Evolutionary conservation across 1,140 invertebrate species (phyloP).

Genomic region (Alviniconcha marisindica): DNA sequence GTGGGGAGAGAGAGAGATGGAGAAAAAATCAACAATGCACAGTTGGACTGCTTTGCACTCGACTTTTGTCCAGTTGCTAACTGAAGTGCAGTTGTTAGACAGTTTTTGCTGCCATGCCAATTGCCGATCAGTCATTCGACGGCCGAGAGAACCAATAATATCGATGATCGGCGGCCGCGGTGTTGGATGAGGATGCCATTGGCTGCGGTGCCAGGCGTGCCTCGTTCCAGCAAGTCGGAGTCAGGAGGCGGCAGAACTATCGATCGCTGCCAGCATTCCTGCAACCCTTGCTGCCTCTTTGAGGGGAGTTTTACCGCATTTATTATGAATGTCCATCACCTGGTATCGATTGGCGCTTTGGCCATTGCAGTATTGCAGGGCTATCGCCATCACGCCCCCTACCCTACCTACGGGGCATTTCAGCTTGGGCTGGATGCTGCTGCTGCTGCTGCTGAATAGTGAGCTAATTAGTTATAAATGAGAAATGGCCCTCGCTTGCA

Average conservation of each 20-base stretch:
- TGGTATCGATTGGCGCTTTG: neutral
- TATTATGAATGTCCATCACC: constrained; percentile 31
- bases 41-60: too few species aligned
- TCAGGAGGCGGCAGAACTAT: neutral
- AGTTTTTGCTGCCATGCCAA: too few species aligned
- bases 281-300: neutral
- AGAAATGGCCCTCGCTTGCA: too few species aligned
- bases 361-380: neutral
- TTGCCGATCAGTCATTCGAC: too few species aligned
- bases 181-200: neutral
- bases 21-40: neutral
- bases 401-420: too few species aligned
- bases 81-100: too few species aligned
- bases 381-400: neutral
- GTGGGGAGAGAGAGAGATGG: too few species aligned
- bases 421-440: neutral
- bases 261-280: neutral
- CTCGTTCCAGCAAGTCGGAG: neutral
- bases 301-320: neutral
- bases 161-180: neutral
- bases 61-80: too few species aligned
- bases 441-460: too few species aligned
- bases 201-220: neutral
- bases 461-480: too few species aligned
- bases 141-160: neutral